Conservation (phyloP, 2,888 invertebrate species). For the Melangyna quadrimaculata region DNA sequence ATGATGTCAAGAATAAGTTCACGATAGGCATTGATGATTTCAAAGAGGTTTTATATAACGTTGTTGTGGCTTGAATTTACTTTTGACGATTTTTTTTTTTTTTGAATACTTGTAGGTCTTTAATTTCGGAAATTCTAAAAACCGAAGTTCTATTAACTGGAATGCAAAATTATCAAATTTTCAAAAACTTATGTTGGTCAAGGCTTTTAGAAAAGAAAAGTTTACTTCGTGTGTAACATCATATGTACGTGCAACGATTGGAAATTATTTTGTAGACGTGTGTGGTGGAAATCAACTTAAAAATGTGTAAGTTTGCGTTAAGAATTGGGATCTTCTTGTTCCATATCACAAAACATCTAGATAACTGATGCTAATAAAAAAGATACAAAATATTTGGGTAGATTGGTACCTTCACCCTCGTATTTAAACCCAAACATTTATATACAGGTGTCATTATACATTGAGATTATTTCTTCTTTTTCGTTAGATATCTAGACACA, state of each 20-base stretch:
- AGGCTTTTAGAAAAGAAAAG: constrained; percentile 89
- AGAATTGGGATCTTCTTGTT: too few relatives aligned
- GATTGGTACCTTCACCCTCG: too few relatives aligned
- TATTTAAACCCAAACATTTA: too few relatives aligned
- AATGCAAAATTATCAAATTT: constrained; percentile 85
- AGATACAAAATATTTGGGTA: too few relatives aligned
- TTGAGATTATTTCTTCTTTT: too few relatives aligned
- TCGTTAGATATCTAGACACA: constrained; percentile 86
- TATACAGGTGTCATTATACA: too few relatives aligned
- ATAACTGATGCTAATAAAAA: too few relatives aligned
- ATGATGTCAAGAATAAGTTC: constrained; percentile 83
- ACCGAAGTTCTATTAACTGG: constrained; percentile 82
- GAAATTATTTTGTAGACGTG: constrained; percentile 90
- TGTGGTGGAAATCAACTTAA: constrained; percentile 83
- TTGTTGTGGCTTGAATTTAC: background rate
- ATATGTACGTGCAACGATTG: constrained; percentile 89
- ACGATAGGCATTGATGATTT: constrained; percentile 84
- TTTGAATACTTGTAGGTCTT: constrained; percentile 83
- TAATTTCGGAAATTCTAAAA: constrained; percentile 81
- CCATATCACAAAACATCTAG: too few relatives aligned
- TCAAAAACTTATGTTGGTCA: constrained; percentile 91
- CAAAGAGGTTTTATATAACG: constrained; percentile 75
- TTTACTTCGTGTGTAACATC: constrained; percentile 90
- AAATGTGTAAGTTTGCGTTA: constrained; percentile 77
- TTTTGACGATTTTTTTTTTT: background rate